Conservation (phyloP, 2,797 vertebrate species). For the Huso huso region DNA sequence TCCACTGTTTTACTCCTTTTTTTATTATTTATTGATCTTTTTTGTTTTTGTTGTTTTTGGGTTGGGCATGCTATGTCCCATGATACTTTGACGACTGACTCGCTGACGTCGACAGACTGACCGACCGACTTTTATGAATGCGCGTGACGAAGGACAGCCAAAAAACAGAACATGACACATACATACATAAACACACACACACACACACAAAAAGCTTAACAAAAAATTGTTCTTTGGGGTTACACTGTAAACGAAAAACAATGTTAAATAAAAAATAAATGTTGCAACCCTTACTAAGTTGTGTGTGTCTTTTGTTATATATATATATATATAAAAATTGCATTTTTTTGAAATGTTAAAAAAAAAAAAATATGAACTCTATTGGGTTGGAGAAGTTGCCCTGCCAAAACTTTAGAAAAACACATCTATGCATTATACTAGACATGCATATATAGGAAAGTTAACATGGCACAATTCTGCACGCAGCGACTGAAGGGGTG, state of each 20-base stretch:
- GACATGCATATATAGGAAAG: too few species aligned
- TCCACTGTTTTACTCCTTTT: conserved; percentile 45
- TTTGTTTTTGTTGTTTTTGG: conserved; percentile 49
- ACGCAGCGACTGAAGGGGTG: too few species aligned
- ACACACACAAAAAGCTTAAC: conserved; percentile 48
- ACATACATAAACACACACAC: conserved; percentile 70
- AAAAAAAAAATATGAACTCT: too few species aligned
- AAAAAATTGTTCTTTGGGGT: conserved; percentile 62
- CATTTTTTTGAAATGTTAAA: too few species aligned
- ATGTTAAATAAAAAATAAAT: conserved; percentile 42
- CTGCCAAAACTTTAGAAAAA: too few species aligned
- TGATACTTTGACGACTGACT: conserved; percentile 65
- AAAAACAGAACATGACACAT: conserved; percentile 66
- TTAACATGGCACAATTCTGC: too few species aligned
- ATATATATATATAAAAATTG: too few species aligned
- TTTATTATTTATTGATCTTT: conserved; percentile 46
- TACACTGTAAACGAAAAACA: conserved; percentile 66
- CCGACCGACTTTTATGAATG: conserved; percentile 68
- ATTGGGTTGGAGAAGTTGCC: too few species aligned
- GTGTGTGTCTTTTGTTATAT: conserved; percentile 2
- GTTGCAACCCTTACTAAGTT: conserved; percentile 32
- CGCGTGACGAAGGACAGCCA: conserved; percentile 59
- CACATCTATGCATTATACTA: too few species aligned
- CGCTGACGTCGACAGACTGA: conserved; percentile 48
- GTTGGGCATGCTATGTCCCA: conserved; percentile 54